Evolutionary conservation across 2,113 vertebrate genomes (phyloP), one percentile per base, ranked within the genome.

Genomic region (Sebastes fasciatus): DNA sequence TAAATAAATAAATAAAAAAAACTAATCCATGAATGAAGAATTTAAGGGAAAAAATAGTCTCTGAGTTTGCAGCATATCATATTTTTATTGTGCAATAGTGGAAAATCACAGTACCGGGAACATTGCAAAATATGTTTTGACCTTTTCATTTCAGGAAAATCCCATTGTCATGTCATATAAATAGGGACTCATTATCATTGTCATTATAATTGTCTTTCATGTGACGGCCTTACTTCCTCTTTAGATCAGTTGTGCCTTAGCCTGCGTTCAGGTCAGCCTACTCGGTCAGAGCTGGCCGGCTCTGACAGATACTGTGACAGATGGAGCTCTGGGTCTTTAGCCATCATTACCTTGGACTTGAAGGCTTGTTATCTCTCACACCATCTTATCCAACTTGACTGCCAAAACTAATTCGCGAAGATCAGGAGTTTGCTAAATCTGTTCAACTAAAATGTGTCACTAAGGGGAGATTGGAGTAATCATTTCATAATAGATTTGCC

Each of bases 311-410:
- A 88, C 62, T 11, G 79, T 86, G 91, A 84, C 91, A 94, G 92
- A 93, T 91, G 92, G 88, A 86, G 84, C 82, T 85, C 83, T 68
- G 68, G 81, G 83, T 91, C 86, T 88, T 90, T 82, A 89, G 82
- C 80, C 82, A 84, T 90, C 83, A 70, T 90, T 92, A 92, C 83
- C 82, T 88, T 88, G 84, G 79, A 90, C 89, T 87, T 88, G 86
- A 88, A 88, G 69, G 84, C 89, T 77, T 82, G 83, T 88, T 88
- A 90, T 85, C 79, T 62, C 82, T 80, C 85, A 76, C 76, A 80
- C 65, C 69, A 71, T 74, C 80, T 65, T 48, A 80, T 74, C 70
- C 70, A 21, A 49, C 46, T 75, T 66, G 63, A 58, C 77, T 42
- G 68, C 40, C 79, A 82, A 79, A 85, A 80, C 67, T 74, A 73